Percentiles rank a stretch among this genome's conserved stretches.
These are phyloP conservation scores for Ellobius talpinus DNA, from an alignment of 2,113 vertebrate genomes.

Conservation along the genomic window DNA sequence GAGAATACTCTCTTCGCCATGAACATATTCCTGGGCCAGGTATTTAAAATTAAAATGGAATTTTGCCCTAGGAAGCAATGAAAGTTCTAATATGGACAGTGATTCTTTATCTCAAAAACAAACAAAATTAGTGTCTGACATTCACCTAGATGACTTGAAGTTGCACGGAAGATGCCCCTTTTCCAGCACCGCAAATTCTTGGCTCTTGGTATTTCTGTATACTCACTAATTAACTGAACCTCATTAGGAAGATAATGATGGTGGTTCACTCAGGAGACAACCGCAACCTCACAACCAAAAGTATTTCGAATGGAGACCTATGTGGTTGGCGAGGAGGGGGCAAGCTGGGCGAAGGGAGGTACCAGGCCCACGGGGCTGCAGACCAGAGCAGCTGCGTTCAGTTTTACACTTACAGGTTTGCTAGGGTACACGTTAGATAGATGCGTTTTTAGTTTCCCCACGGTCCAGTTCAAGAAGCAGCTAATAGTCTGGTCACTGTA, in stretches of 20 bases:
- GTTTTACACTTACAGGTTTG: conserved; percentile 91
- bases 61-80: not conserved
- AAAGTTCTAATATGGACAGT: not conserved
- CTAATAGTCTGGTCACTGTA: conserved; percentile 96
- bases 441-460: conserved; percentile 95
- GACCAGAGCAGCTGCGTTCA: conserved; percentile 18
- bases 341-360: not conserved
- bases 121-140: conserved; percentile 4
- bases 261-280: conserved; percentile 38
- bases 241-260: conserved; percentile 45
- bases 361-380: not conserved
- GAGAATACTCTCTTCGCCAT: not conserved
- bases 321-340: not conserved
- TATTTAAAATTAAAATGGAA: conserved; percentile 9
- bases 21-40: conserved; percentile 7
- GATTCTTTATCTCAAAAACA: not conserved
- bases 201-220: conserved; percentile 52
- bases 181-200: conserved; percentile 20
- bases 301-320: conserved; percentile 9
- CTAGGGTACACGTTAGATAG: conserved; percentile 95
- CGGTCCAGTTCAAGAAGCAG: conserved; percentile 97
- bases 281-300: not conserved
- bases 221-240: conserved; percentile 68
- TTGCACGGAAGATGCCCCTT: conserved; percentile 40
- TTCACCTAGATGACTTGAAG: not conserved